Conservation (phyloP, 2,113 vertebrate genomes). For the Sturnira hondurensis region DNA sequence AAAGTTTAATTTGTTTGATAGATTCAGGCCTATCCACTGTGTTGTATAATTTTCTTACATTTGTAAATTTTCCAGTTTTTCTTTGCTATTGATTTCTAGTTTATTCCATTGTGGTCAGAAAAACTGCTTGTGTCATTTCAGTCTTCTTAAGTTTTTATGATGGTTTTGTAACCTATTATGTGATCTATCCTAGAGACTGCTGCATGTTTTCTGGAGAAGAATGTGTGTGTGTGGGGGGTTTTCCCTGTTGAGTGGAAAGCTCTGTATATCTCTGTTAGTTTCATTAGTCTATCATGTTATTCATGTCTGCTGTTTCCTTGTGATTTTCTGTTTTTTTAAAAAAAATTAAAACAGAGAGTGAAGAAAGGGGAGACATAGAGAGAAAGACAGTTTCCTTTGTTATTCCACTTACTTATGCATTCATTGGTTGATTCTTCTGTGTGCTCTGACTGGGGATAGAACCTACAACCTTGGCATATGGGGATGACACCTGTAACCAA, state of each 20-base stretch:
- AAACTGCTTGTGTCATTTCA: neutral
- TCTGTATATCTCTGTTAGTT: neutral
- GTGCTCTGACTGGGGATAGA: no score
- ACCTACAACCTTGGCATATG: no score
- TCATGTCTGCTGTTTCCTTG: neutral
- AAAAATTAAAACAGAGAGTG: no score
- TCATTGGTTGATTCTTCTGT: no score
- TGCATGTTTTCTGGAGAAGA: neutral
- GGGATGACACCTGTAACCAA: no score
- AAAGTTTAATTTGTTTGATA: neutral
- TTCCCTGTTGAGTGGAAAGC: neutral
- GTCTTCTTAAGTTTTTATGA: neutral
- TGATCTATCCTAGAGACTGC: neutral
- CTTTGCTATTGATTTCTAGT: neutral
- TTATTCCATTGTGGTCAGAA: neutral
- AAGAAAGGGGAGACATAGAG: no score
- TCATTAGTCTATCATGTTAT: neutral
- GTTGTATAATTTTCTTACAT: neutral
- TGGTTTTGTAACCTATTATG: neutral
- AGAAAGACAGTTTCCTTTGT: no score
- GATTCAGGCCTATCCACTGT: neutral
- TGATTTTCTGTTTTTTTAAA: neutral
- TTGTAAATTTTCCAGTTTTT: neutral
- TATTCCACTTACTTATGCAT: no score
- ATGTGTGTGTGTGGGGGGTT: neutral